Percentiles rank a stretch among this genome's conserved stretches.
phyloP scores from a whole-genome alignment of 1,140 invertebrate genomes.

The Drosophila sp. region DNA sequence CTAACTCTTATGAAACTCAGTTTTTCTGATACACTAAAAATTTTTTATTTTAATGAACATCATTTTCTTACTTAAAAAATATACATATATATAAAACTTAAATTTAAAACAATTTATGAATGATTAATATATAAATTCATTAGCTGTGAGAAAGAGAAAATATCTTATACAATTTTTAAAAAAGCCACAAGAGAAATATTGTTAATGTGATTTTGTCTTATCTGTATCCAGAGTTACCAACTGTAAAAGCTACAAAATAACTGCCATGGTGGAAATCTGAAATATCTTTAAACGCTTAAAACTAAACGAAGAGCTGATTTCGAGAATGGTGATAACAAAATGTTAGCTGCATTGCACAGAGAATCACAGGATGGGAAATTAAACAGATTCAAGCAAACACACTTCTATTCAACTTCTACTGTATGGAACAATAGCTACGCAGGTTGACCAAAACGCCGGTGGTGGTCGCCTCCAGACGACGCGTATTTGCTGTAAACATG shows the following conservation, averaged over 20 bases:
- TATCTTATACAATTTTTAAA: too few species aligned
- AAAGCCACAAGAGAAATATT: too few species aligned
- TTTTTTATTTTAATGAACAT: too few species aligned
- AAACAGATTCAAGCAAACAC: slow-evolving; percentile 10
- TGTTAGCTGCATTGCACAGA: slow-evolving; percentile 45
- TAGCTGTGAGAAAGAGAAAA: too few species aligned
- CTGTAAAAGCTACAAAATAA: slow-evolving; percentile 26
- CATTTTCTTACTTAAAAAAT: too few species aligned
- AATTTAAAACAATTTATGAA: too few species aligned
- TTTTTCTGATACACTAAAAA: too few species aligned
- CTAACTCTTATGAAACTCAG: too few species aligned
- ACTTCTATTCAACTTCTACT: slow-evolving; percentile 31
- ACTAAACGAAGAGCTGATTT: slow-evolving; percentile 31
- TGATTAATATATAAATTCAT: too few species aligned
- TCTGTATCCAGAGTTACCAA: too few species aligned
- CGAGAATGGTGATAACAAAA: not conserved
- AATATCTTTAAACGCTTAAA: slow-evolving; percentile 58
- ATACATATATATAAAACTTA: too few species aligned
- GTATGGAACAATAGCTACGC: slow-evolving; percentile 76
- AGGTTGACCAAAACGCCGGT: slow-evolving; percentile 66
- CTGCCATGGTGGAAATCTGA: slow-evolving; percentile 41
- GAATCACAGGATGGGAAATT: slow-evolving; percentile 46
- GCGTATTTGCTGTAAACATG: slow-evolving; percentile 59
- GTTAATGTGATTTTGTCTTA: too few species aligned
- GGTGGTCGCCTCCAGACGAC: slow-evolving; percentile 69